phyloP scores from a whole-genome alignment of 2,113 vertebrate genomes.

The Martes martes region DNA sequence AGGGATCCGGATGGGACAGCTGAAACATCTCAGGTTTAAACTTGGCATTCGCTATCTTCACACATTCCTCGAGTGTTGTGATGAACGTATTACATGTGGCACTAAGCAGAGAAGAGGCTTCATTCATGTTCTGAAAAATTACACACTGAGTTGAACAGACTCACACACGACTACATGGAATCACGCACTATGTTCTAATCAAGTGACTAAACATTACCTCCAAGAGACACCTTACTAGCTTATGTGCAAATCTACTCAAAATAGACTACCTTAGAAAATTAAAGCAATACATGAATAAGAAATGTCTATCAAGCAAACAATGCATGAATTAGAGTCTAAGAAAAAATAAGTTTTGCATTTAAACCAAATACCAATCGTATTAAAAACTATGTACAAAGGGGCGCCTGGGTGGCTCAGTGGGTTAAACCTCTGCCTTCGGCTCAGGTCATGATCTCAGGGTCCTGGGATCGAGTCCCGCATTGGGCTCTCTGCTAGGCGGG shows the following conservation, averaged over 20 bases:
- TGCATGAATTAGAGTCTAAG: neutral
- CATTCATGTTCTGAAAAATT: conserved; percentile 88
- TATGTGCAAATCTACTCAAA: conserved; percentile 43
- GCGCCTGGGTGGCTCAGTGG: too few species aligned
- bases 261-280: neutral
- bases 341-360: conserved; percentile 36
- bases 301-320: conserved; percentile 5
- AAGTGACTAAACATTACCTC: neutral
- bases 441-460: too few species aligned
- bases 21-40: conserved; percentile 93
- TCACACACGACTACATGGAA: neutral
- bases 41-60: conserved; percentile 95
- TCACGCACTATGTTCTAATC: neutral
- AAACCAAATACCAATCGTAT: neutral
- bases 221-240: neutral
- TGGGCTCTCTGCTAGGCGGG: too few species aligned
- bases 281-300: conserved; percentile 24
- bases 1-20: conserved; percentile 81
- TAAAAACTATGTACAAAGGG: neutral
- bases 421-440: too few species aligned
- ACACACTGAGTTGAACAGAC: conserved; percentile 20
- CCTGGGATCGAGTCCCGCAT: too few species aligned
- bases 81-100: conserved; percentile 98
- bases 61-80: conserved; percentile 96
- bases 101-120: conserved; percentile 93